Conservation (phyloP, 2,888 invertebrate genomes). For the Apodemia zela region DNA sequence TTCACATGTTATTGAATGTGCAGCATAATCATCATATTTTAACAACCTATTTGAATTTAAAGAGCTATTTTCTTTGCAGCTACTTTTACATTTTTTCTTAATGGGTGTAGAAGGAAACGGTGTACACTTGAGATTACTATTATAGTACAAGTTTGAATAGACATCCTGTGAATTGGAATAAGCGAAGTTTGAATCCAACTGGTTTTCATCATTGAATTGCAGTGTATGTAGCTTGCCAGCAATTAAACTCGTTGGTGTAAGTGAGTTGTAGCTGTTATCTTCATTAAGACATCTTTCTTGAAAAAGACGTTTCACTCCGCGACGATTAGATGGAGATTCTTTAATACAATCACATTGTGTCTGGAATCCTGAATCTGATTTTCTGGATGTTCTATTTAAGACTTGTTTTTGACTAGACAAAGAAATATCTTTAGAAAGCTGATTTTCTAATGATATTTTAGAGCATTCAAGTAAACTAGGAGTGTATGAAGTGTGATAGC, state of each 20-base stretch:
- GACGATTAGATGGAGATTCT: slow-evolving; percentile 7
- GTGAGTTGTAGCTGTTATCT: slow-evolving; percentile 21
- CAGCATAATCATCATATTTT: slow-evolving; percentile 58
- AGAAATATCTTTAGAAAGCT: slow-evolving; percentile 6
- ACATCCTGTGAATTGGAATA: slow-evolving; percentile 22
- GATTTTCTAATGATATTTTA: slow-evolving; percentile 50
- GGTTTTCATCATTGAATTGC: slow-evolving; percentile 55
- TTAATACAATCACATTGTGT: slow-evolving; percentile 4
- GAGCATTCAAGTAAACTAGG: slow-evolving; percentile 61
- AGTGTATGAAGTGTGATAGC: slow-evolving; percentile 67
- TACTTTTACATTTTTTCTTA: slow-evolving; percentile 52
- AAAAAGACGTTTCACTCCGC: slow-evolving; percentile 5
- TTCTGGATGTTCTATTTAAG: slow-evolving; percentile 1
- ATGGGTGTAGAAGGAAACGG: slow-evolving; percentile 65
- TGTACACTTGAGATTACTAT: slow-evolving; percentile 27
- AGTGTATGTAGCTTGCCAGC: slow-evolving; percentile 62
- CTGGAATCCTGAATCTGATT: slow-evolving; percentile 8
- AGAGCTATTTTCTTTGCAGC: slow-evolving; percentile 53
- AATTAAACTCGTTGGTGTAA: slow-evolving; percentile 66
- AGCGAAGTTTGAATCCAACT: slow-evolving; percentile 32
- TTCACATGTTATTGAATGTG: slow-evolving; percentile 63
- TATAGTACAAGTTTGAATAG: slow-evolving; percentile 19
- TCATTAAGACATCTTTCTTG: slow-evolving; percentile 10
- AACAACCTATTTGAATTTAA: slow-evolving; percentile 48
- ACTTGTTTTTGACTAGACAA: slow-evolving; percentile 11